Conservation (phyloP, 2,113 vertebrate genomes). For the Istiophorus platypterus region DNA sequence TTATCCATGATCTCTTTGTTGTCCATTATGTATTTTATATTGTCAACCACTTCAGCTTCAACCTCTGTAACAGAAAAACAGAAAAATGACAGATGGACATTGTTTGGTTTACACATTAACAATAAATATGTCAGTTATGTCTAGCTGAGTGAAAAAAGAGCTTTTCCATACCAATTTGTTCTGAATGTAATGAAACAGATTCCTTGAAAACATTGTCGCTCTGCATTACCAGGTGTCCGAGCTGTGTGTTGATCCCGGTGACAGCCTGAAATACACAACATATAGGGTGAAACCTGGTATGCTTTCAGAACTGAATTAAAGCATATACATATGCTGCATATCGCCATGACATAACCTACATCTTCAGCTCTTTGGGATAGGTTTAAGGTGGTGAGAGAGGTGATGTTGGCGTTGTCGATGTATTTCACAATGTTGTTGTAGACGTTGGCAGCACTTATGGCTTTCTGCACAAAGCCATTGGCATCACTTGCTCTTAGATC, state of each 20-base stretch:
- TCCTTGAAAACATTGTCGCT: conserved; percentile 86
- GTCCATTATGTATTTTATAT: conserved; percentile 85
- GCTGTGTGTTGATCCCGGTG: conserved; percentile 87
- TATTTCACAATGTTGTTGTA: conserved; percentile 94
- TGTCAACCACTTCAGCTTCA: conserved; percentile 80
- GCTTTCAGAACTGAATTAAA: background rate
- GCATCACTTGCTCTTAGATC: conserved; percentile 89
- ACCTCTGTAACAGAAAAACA: conserved; percentile 80
- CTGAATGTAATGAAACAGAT: conserved; percentile 85
- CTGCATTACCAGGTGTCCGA: conserved; percentile 86
- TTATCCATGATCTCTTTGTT: conserved; percentile 84
- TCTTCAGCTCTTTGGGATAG: conserved; percentile 88
- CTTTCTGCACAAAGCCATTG: conserved; percentile 94
- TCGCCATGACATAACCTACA: conserved; percentile 80
- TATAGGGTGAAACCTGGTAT: background rate
- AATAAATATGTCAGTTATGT: background rate
- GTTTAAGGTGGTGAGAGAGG: conserved; percentile 85
- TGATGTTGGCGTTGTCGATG: conserved; percentile 88
- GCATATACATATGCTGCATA: background rate
- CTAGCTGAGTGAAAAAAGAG: background rate
- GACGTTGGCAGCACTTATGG: conserved; percentile 93
- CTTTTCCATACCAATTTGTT: conserved; percentile 75
- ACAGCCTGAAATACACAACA: conserved; percentile 83
- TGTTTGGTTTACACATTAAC: background rate
- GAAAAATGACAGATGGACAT: background rate